Evolutionary conservation across 1,140 invertebrate genomes (phyloP), one percentile per base, ranked within the genome.

Genomic region (Limonius californicus): DNA sequence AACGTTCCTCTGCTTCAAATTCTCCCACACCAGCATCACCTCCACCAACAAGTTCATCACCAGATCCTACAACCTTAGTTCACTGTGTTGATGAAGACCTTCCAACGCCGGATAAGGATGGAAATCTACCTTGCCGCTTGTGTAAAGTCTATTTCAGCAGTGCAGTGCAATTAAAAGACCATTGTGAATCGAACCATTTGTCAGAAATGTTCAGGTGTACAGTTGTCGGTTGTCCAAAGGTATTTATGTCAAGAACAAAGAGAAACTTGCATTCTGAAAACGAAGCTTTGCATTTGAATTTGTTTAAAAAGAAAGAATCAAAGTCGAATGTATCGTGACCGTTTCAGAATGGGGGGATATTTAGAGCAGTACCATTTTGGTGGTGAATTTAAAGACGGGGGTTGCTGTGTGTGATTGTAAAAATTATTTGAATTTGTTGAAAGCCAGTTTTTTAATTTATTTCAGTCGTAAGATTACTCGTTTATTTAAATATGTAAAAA

Each of bases 171-270:
- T 76, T 89, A 54, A 87, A 87, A 70, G 81, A 86, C 64, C 89
- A 90, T 79, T 85, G 82, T 76, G 84, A 86, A 69, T 81, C 79
- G 39, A 71, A 81, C 32, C 90, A 94, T 72, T 71, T 87, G 54
- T 76, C 84, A 4, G 88, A 90, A 74, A 86, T 91, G 86, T 89
- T 87, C 77, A 84, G 86, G 72, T 92, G 90, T 79, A 89, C 87
- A 16, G 84, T 90, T 27, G 83, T 85, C 59, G 89, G 89, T 39
- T 92, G 90, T 77, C 85, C 85, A n/a, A 89, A 90, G 82, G 85
- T 91, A 67, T 92, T 92, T 75, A 87, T 87, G 64, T 90, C 89
- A 32, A 75, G 87, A 18, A 85, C 88, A 43, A 88, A 87, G 59
- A 79, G 90, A 8, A 90, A 91, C 72, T 76, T 85, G 2, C 89